A percentile compares a stretch with the other conserved stretches of the same genome.
These are phyloP conservation scores for Danio tinwini DNA, from an alignment of 2,797 vertebrate genomes.

Conservation along the genomic window DNA sequence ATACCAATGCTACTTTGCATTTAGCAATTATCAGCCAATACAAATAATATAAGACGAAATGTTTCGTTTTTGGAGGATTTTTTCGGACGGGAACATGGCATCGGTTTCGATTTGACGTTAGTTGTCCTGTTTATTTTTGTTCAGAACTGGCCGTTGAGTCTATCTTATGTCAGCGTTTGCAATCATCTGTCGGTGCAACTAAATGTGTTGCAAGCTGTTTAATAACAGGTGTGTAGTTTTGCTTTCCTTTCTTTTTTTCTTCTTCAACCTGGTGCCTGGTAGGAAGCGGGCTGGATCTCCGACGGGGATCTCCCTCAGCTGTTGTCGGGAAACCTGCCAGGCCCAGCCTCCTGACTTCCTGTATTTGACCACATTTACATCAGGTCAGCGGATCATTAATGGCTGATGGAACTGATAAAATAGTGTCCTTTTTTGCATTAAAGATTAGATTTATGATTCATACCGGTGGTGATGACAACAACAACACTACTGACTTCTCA, in stretches of 20 bases:
- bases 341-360: conserved; percentile 35
- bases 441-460: conserved; percentile 2
- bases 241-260: conserved; percentile 31
- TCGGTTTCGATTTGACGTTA: conserved; percentile 18
- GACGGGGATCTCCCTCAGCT: conserved; percentile 60
- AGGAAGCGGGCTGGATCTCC: conserved; percentile 52
- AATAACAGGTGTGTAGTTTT: conserved; percentile 34
- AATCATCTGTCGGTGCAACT: not conserved
- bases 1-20: not conserved
- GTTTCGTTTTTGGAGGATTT: not conserved
- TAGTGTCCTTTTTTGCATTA: not conserved
- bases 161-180: not conserved
- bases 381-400: conserved; percentile 11
- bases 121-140: not conserved
- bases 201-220: conserved; percentile 3
- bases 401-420: conserved; percentile 2
- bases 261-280: conserved; percentile 14
- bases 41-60: not conserved
- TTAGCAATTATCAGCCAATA: not conserved
- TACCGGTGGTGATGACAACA: not conserved
- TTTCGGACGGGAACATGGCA: not conserved
- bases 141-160: not conserved
- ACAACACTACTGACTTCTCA: not conserved
- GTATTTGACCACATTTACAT: conserved; percentile 28
- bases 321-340: conserved; percentile 57